Conservation (phyloP, 2,113 vertebrate genomes). For the Anthoscopus minutus region DNA sequence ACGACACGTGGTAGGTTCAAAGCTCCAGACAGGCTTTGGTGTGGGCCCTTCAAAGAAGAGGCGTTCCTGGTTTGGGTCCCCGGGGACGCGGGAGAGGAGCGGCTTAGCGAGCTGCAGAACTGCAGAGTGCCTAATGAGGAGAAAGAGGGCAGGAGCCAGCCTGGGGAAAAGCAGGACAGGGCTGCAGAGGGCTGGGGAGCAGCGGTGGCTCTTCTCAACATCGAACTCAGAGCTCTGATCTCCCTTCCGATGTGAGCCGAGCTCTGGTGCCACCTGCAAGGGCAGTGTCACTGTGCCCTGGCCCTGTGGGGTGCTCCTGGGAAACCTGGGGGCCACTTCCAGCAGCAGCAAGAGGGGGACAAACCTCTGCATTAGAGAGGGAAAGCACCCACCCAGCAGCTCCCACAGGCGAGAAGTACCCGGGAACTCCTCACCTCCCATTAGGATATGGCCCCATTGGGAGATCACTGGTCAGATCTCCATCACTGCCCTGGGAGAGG, state of each 20-base stretch:
- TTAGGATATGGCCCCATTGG: neutral
- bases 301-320: rapidly evolving
- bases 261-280: neutral
- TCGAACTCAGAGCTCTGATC: neutral
- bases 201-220: rapidly evolving
- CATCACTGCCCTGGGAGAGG: neutral
- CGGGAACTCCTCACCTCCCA: rapidly evolving
- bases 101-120: neutral
- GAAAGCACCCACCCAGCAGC: neutral
- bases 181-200: neutral
- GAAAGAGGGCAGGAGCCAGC: neutral
- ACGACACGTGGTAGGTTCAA: neutral
- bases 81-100: neutral
- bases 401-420: rapidly evolving
- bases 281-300: rapidly evolving
- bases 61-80: neutral
- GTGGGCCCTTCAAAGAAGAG: constrained; percentile 28
- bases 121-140: neutral
- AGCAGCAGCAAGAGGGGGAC: neutral
- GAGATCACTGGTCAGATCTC: neutral
- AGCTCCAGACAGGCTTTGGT: neutral
- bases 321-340: rapidly evolving
- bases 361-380: neutral
- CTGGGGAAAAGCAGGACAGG: neutral
- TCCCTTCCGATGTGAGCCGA: neutral